phyloP scores from a whole-genome alignment of 2,113 vertebrate genomes.

The Notothenia rossii region DNA sequence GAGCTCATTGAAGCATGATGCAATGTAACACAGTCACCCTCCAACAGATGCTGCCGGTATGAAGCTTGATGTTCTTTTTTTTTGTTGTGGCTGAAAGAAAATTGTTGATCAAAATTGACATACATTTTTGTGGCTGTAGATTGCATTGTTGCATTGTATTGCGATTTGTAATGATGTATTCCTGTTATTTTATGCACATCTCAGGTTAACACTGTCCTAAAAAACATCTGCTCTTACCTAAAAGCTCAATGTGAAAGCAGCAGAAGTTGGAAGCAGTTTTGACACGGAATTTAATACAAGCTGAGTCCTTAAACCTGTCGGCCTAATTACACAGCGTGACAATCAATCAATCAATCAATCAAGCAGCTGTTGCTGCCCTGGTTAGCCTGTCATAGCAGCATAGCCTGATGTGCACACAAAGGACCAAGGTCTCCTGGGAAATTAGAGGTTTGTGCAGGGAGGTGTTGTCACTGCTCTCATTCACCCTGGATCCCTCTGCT shows the following conservation, averaged over 20 bases:
- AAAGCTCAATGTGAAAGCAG: neutral
- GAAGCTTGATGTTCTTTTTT: neutral
- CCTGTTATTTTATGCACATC: constrained; percentile 7
- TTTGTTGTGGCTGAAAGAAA: neutral
- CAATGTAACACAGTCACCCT: neutral
- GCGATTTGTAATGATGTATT: neutral
- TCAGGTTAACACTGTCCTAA: neutral
- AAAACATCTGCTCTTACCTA: neutral
- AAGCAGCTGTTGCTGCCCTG: constrained; percentile 22
- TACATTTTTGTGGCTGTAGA: neutral
- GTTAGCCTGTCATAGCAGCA: constrained; percentile 55
- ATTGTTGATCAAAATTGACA: neutral
- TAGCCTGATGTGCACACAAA: constrained; percentile 53
- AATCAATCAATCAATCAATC: constrained; percentile 63
- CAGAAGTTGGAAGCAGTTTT: constrained; percentile 8
- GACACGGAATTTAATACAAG: constrained; percentile 52
- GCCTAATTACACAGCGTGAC: constrained; percentile 57
- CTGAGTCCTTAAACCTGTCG: constrained; percentile 45
- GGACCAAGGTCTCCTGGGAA: constrained; percentile 59
- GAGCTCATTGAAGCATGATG: constrained; percentile 6
- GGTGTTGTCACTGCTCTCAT: constrained; percentile 27
- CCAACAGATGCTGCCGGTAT: neutral
- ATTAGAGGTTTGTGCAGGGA: constrained; percentile 48
- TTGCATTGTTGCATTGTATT: constrained; percentile 4
- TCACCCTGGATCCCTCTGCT: constrained; percentile 31